Evolutionary conservation across 2,113 vertebrate species (phyloP).

Genomic region (Grantiella picta): DNA sequence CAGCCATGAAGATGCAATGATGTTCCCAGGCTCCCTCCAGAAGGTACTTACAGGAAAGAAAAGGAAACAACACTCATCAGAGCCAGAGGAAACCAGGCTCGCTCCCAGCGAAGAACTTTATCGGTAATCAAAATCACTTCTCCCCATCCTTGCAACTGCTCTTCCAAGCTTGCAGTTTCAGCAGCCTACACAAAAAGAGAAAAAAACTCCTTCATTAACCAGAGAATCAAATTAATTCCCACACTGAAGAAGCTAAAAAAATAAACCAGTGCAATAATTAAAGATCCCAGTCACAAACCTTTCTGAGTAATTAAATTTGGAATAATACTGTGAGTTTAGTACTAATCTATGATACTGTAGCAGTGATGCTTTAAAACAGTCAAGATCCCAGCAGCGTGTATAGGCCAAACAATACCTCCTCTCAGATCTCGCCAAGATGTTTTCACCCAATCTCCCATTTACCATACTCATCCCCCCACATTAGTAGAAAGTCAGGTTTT

Average conservation of each 20-base stretch:
- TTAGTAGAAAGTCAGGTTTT: not conserved
- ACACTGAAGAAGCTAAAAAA: not conserved
- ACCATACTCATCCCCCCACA: fast-evolving
- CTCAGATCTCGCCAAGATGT: not conserved
- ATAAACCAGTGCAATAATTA: not conserved
- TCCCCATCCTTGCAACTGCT: conserved; percentile 96
- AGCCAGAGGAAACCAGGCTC: conserved; percentile 90
- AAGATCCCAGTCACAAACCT: not conserved
- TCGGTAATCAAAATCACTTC: conserved; percentile 93
- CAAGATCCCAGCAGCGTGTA: not conserved
- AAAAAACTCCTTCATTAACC: not conserved
- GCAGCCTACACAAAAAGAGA: conserved; percentile 74
- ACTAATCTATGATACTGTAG: not conserved
- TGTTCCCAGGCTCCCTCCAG: not conserved
- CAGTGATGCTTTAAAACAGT: not conserved
- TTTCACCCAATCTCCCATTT: not conserved
- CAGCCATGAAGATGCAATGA: not conserved
- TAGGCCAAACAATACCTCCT: not conserved
- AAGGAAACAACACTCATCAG: conserved; percentile 81
- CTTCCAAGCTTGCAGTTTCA: conserved; percentile 92
- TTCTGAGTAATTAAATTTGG: not conserved
- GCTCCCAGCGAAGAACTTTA: conserved; percentile 91
- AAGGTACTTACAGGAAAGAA: conserved; percentile 88
- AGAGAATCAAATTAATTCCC: not conserved
- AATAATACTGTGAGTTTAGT: not conserved